phyloP scores from a whole-genome alignment of 2,797 vertebrate species.

The Erpetoichthys calabaricus region DNA sequence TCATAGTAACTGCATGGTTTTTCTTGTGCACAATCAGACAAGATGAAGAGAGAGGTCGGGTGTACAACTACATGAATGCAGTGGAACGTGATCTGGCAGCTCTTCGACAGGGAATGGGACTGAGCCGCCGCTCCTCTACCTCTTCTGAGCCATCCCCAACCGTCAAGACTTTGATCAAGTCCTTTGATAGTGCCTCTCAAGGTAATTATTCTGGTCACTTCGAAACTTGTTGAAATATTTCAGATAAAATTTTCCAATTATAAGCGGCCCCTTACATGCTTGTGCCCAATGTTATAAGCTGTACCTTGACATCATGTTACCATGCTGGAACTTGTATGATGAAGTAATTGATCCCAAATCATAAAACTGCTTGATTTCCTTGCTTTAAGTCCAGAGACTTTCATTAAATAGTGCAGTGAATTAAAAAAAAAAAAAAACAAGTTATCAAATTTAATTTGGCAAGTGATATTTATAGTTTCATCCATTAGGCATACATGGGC shows the following conservation, averaged over 20 bases:
- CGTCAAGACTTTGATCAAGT: slow-evolving; percentile 92
- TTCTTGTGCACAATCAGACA: slow-evolving; percentile 48
- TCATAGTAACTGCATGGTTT: too few relatives aligned
- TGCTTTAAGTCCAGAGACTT: too few relatives aligned
- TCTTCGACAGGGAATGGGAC: slow-evolving; percentile 82
- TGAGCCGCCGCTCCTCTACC: slow-evolving; percentile 78
- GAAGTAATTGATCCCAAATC: too few relatives aligned
- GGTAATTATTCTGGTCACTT: slow-evolving; percentile 31
- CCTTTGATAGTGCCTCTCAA: slow-evolving; percentile 85
- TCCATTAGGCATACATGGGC: too few relatives aligned
- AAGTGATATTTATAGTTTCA: too few relatives aligned
- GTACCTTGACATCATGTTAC: too few relatives aligned
- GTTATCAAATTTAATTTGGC: too few relatives aligned
- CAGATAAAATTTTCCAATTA: neutral
- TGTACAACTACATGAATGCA: slow-evolving; percentile 96
- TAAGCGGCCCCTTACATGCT: neutral
- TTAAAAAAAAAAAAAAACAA: too few relatives aligned
- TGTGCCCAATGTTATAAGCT: neutral
- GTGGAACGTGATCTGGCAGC: slow-evolving; percentile 86
- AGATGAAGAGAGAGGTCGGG: slow-evolving; percentile 84
- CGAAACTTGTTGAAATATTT: too few relatives aligned
- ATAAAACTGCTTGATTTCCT: too few relatives aligned
- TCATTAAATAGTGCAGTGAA: too few relatives aligned
- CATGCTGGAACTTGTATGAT: too few relatives aligned
- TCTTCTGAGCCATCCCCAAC: slow-evolving; percentile 89